Conservation (phyloP, 1,140 invertebrate genomes). For the Bradynema listronoti region DNA sequence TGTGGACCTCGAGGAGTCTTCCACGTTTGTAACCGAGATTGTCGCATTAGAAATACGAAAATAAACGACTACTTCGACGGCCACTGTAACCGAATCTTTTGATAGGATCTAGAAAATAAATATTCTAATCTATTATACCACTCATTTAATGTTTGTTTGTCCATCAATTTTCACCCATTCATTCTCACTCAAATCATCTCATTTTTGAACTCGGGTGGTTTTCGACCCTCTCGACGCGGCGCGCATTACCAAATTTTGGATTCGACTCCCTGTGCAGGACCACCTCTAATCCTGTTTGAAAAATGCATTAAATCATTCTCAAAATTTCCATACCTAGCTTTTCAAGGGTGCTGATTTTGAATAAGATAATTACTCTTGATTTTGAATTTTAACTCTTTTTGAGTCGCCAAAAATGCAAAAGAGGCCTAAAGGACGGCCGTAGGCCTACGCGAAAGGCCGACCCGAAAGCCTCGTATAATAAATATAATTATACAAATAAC, state of each 20-base stretch:
- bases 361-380: background rate
- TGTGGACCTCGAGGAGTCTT: constrained; percentile 75
- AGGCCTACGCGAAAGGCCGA: background rate
- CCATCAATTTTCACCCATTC: background rate
- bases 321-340: background rate
- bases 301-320: background rate
- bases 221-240: too few species aligned
- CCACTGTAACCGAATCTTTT: constrained; percentile 77
- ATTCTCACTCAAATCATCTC: too few species aligned
- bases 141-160: background rate
- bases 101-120: constrained; percentile 66
- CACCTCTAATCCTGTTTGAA: too few species aligned
- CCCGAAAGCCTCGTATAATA: background rate
- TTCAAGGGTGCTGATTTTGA: background rate
- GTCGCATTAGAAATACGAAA: constrained; percentile 49
- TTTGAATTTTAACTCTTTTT: background rate
- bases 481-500: constrained; percentile 56
- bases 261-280: too few species aligned
- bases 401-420: background rate
- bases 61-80: constrained; percentile 46
- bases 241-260: too few species aligned
- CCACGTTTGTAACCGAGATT: constrained; percentile 65
- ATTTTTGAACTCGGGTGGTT: too few species aligned
- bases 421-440: background rate
- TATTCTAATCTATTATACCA: background rate